Evolutionary conservation across 2,113 vertebrate genomes (phyloP).

Genomic region (Sterrhoptilus dennistouni): DNA sequence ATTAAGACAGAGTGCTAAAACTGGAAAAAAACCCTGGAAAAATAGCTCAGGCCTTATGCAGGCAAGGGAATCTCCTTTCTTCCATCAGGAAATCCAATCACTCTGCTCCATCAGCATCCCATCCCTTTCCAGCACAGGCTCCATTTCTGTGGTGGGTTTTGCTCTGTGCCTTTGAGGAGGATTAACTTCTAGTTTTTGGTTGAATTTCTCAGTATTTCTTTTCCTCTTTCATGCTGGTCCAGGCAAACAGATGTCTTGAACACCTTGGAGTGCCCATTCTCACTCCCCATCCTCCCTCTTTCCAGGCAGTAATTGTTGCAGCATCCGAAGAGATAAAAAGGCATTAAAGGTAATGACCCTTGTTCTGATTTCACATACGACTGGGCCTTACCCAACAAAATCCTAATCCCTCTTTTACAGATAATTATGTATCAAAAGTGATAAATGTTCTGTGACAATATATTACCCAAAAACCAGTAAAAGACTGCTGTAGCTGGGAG

Average conservation of each 20-base stretch:
- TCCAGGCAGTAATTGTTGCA: conserved; percentile 18
- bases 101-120: background rate
- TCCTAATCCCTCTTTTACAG: conserved; percentile 22
- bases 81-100: background rate
- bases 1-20: background rate
- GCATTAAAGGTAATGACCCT: conserved; percentile 55
- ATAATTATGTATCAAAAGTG: conserved; percentile 50
- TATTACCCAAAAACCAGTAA: background rate
- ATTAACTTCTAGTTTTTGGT: background rate
- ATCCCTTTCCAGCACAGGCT: background rate
- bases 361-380: conserved; percentile 23
- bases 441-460: conserved; percentile 43
- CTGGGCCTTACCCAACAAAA: conserved; percentile 46
- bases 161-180: background rate
- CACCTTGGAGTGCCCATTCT: conserved; percentile 30
- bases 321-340: conserved; percentile 31
- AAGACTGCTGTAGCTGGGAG: background rate
- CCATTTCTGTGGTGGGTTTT: background rate
- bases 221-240: background rate
- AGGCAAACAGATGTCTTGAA: background rate
- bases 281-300: background rate
- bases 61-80: background rate
- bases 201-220: background rate
- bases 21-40: background rate
- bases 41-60: background rate